A percentile compares a stretch with the other conserved stretches of the same genome.
Evolutionary conservation across 2,797 vertebrate species (phyloP).

Genomic region (Philypnodon macrostomus): DNA sequence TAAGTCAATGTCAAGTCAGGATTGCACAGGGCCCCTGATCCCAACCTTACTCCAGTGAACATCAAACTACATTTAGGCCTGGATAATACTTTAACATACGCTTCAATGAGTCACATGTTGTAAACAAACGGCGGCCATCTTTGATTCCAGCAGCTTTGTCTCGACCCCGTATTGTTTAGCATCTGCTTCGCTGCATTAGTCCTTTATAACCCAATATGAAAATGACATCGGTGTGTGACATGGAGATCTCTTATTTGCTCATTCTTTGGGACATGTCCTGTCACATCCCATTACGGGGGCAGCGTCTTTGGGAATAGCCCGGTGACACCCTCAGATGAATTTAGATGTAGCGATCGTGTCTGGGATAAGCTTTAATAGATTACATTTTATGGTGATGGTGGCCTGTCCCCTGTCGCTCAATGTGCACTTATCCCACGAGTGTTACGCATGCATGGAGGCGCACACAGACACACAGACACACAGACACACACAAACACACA

Average conservation of each 20-base stretch:
- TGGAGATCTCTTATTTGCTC: constrained; percentile 57
- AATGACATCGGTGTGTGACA: constrained; percentile 53
- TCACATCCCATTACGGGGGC: constrained; percentile 65
- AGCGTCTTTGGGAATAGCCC: constrained; percentile 41
- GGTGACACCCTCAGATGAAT: constrained; percentile 66
- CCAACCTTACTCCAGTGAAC: background rate
- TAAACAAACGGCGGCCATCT: background rate
- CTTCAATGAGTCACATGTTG: background rate
- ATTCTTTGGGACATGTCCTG: constrained; percentile 58
- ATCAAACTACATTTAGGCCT: no score
- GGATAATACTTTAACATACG: no score
- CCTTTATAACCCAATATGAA: constrained; percentile 39
- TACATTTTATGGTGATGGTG: constrained; percentile 65
- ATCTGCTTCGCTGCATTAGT: constrained; percentile 17
- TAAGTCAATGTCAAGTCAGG: no score
- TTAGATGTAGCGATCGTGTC: constrained; percentile 68
- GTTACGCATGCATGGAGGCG: constrained; percentile 18
- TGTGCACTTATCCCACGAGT: constrained; percentile 51
- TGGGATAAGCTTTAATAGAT: constrained; percentile 72
- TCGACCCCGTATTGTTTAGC: constrained; percentile 9
- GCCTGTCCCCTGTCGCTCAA: constrained; percentile 55
- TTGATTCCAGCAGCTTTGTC: background rate
- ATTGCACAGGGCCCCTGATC: no score
- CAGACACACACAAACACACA: constrained; percentile 31
- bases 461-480: constrained; percentile 36